Conservation (phyloP, 2,113 vertebrate species). For the zebrafish (Danio rerio) region GRCz12tu NC_133198.1:32473001-32473500, state of each 20-base stretch:
- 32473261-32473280: constrained; percentile 69
- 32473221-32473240: constrained; percentile 88
- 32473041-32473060: too few relatives aligned
- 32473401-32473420: not conserved
- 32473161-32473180: constrained; percentile 99
- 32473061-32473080: not conserved
- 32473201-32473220: constrained; percentile 96
- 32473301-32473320: constrained; percentile 29
- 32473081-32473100: not conserved
- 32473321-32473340: not conserved
- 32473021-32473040: not conserved
- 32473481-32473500: too few relatives aligned
- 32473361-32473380: not conserved
- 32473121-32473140: constrained; percentile 96
- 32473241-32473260: constrained; percentile 80
- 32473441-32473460: not conserved
- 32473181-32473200: constrained; percentile 99
- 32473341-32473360: not conserved
- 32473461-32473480: not conserved
- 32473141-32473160: constrained; percentile 99
- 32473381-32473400: not conserved
- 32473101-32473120: not conserved
- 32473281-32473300: not conserved
- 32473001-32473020: constrained; percentile 2
- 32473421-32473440: not conserved